Evolutionary conservation across 2,797 vertebrate species (phyloP).

Genomic region (Lemur catta): DNA sequence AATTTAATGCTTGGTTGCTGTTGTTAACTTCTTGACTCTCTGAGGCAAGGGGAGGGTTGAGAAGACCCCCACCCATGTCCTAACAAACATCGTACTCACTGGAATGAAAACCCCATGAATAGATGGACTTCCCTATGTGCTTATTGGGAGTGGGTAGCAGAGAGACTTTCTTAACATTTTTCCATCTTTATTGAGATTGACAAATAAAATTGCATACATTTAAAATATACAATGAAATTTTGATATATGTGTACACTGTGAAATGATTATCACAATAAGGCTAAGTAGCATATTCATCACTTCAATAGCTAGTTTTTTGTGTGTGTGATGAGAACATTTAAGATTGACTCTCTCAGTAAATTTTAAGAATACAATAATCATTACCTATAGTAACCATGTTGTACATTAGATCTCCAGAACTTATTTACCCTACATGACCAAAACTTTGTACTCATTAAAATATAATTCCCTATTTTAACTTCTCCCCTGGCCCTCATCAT

Average conservation of each 20-base stretch:
- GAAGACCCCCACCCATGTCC: not conserved
- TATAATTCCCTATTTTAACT: no score
- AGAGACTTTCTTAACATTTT: not conserved
- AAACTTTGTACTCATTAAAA: not conserved
- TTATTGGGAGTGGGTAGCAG: not conserved
- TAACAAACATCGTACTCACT: no score
- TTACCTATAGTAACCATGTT: not conserved
- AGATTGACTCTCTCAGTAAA: not conserved
- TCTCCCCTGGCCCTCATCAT: not conserved
- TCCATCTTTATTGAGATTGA: not conserved
- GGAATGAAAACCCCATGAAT: not conserved
- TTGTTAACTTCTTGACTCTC: not conserved
- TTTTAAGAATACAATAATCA: not conserved
- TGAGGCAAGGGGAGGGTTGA: not conserved
- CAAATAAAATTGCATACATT: not conserved
- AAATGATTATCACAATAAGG: not conserved
- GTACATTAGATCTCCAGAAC: not conserved
- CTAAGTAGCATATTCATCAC: not conserved
- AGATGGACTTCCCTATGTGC: not conserved
- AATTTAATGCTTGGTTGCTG: no score
- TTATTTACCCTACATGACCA: no score
- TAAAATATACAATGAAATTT: not conserved
- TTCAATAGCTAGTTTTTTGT: not conserved
- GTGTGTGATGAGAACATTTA: not conserved
- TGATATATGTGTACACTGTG: not conserved